Conservation (phyloP, 2,888 invertebrate genomes). For the Drosophila quinaria region DNA sequence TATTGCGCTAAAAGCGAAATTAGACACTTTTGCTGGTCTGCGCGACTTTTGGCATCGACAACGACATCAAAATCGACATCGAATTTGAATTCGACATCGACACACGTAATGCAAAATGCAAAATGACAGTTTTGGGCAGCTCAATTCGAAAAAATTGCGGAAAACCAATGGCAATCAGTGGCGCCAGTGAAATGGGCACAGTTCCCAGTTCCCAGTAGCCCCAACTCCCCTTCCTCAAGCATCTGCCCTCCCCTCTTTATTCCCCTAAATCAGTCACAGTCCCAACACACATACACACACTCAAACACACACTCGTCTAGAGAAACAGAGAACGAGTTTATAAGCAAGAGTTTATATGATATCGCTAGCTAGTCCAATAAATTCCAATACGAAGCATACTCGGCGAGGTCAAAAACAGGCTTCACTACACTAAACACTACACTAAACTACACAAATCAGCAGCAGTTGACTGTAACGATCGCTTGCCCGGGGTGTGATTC, state of each 20-base stretch:
- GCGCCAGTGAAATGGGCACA: constrained; percentile 76
- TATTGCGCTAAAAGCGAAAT: constrained; percentile 69
- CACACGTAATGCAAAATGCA: constrained; percentile 54
- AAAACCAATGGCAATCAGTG: constrained; percentile 67
- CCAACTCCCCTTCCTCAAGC: constrained; percentile 4
- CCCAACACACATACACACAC: constrained; percentile 12
- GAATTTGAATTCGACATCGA: constrained; percentile 26
- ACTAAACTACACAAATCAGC: constrained; percentile 39
- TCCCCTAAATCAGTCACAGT: background rate
- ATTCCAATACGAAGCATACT: constrained; percentile 45
- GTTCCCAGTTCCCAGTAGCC: constrained; percentile 28
- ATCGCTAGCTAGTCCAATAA: constrained; percentile 59
- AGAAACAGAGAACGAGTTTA: constrained; percentile 49
- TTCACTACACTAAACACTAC: constrained; percentile 46
- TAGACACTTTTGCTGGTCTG: constrained; percentile 75
- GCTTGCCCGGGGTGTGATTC: constrained; percentile 17
- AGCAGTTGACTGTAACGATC: constrained; percentile 48
- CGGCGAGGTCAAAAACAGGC: constrained; percentile 61
- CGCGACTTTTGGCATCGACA: constrained; percentile 43
- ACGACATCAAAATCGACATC: constrained; percentile 29
- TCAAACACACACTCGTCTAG: background rate
- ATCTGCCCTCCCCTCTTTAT: background rate
- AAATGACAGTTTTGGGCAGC: constrained; percentile 64
- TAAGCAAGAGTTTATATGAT: constrained; percentile 35
- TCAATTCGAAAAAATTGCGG: constrained; percentile 54